A percentile compares a stretch with the other conserved stretches of the same genome.
phyloP scores from a whole-genome alignment of 92 coral and sea anemone genomes.

The Epizoanthus illoricatus region DNA sequence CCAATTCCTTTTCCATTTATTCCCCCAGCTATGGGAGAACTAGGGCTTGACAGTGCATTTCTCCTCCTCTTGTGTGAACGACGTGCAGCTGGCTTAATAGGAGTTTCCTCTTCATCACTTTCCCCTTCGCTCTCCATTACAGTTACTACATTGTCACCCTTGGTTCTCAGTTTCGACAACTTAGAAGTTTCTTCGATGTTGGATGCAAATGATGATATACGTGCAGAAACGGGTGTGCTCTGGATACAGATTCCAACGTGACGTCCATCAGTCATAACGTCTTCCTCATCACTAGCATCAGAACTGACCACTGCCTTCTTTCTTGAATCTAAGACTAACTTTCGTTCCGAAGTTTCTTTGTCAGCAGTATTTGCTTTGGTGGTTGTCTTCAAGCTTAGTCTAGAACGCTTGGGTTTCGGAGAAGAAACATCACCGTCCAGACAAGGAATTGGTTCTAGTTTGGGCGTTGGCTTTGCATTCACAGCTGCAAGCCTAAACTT shows the following conservation, averaged over 20 bases:
- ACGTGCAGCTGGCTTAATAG: slow-evolving; percentile 12
- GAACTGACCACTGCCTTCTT: slow-evolving; percentile 16
- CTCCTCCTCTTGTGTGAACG: slow-evolving; percentile 36
- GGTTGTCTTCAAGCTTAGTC: not conserved
- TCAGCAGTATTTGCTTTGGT: slow-evolving; percentile 3
- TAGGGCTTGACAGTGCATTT: slow-evolving; percentile 53
- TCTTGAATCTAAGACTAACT: not conserved
- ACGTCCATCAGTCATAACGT: not conserved
- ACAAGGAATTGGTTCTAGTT: not conserved
- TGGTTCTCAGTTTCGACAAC: slow-evolving; percentile 54
- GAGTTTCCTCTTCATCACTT: slow-evolving; percentile 51
- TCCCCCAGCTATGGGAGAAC: slow-evolving; percentile 31
- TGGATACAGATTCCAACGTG: not conserved
- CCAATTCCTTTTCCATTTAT: not conserved
- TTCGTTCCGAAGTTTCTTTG: not conserved
- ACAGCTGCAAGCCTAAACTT: no score
- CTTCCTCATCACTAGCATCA: slow-evolving; percentile 19
- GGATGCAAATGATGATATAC: no score
- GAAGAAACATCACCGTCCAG: not conserved
- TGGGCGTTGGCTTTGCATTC: not conserved
- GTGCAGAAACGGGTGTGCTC: not conserved
- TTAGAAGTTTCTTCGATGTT: slow-evolving; percentile 14
- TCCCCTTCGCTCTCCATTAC: slow-evolving; percentile 78
- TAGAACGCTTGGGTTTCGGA: slow-evolving; percentile 7
- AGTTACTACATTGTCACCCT: slow-evolving; percentile 71